A percentile compares a stretch with the other conserved stretches of the same genome.
These are phyloP conservation scores for Podabrus alpinus DNA, from an alignment of 2,888 invertebrate species.

Conservation along the genomic window DNA sequence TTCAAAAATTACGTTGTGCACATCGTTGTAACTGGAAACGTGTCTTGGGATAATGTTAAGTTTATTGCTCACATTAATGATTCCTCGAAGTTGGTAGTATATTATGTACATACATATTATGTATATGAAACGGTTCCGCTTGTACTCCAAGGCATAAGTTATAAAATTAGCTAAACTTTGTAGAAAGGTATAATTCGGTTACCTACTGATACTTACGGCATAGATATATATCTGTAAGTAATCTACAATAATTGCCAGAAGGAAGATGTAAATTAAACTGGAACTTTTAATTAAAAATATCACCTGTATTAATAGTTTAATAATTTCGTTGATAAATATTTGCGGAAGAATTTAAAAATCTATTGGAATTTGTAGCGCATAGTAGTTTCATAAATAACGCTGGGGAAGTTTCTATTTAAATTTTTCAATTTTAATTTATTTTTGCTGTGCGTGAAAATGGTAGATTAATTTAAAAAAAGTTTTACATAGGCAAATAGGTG, in stretches of 20 bases:
- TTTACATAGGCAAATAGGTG: neutral
- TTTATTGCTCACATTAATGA: neutral
- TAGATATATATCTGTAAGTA: neutral
- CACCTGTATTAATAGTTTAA: neutral
- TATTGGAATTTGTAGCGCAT: neutral
- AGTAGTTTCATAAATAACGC: neutral
- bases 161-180: neutral
- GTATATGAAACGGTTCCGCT: neutral
- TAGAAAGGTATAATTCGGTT: neutral
- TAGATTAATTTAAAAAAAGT: neutral
- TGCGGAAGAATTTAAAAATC: neutral
- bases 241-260: neutral
- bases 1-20: neutral
- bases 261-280: neutral
- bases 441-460: neutral
- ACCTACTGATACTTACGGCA: neutral
- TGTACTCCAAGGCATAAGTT: neutral
- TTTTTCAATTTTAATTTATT: neutral
- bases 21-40: neutral
- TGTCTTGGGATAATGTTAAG: neutral
- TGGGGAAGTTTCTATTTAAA: neutral
- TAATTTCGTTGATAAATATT: neutral
- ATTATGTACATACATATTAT: no score
- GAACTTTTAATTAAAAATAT: neutral
- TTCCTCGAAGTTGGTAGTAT: neutral